Base-by-base conservation (phyloP, 2,888 invertebrate genomes). In the Phytoseiulus persimilis region DNA sequence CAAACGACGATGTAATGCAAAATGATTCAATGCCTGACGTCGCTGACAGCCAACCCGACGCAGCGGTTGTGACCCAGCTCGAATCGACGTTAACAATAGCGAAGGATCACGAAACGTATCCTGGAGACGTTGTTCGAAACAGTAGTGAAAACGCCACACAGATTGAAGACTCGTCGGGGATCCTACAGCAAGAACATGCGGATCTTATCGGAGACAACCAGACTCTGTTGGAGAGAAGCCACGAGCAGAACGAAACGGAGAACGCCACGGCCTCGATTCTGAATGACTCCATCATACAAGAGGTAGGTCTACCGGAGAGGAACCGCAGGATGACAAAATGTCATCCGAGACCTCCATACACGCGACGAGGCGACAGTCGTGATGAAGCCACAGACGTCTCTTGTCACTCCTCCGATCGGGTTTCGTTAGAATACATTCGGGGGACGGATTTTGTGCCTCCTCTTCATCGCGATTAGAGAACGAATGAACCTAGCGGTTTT, bases 211-310 rank as follows among this genome's bases (percentile, higher is more conserved):
- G 28, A 11, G 65, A 65, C 5, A 65, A 65, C 9, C 65, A 28
- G 65, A 65, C 65, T 65, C 65, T 65, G 11, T 14, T 65, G 65
- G 84, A 84, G 33, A 23, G 33, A 18, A 23, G 84, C 84, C 84
- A 39, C 32, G 31, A 87, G 31, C 87, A 87, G 87, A 87, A 87
- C 33, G 87, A 87, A 23, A 87, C 87, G 33, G 87, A 87, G 14
- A 87, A 87, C 23, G 39, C 87, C 2, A 87, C 87, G 33, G 65
- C 65, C 65, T 87, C 87, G 87, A 87, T 87, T 33, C 45, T 87
- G 87, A 87, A 87, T 18, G 87, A 87, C 23, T 87, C 87, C n/a
- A 87, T 87, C 87, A 87, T 87, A n/a, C 39, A 87, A n/a, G 87
- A 87, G 32, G 87, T 87, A 33, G 18, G 87, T 87, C 5, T 14